Percentiles rank a stretch among this genome's conserved stretches.
Evolutionary conservation across 2,888 invertebrate species (phyloP).

Genomic region (Andrena haemorrhoa): DNA sequence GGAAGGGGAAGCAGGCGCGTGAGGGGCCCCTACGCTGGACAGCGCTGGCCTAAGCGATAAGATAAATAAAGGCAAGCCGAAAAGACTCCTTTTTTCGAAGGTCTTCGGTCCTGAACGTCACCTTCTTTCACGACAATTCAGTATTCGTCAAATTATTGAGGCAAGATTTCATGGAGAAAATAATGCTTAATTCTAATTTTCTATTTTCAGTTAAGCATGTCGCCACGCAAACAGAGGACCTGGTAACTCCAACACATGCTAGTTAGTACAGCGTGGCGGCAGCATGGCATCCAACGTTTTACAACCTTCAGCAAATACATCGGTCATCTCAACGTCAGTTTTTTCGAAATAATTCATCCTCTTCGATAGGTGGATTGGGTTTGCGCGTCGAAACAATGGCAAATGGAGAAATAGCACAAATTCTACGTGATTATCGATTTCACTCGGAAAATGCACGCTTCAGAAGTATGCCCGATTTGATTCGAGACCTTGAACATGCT

Average conservation of each 20-base stretch:
- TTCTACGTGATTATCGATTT: slow-evolving; percentile 26
- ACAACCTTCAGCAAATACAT: slow-evolving; percentile 28
- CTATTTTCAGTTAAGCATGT: slow-evolving; percentile 76
- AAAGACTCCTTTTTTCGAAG: too few species aligned
- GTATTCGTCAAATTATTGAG: too few species aligned
- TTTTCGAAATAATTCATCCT: slow-evolving; percentile 37
- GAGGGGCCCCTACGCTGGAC: too few species aligned
- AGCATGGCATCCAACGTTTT: slow-evolving; percentile 46
- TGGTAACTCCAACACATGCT: slow-evolving; percentile 77
- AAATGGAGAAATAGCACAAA: slow-evolving; percentile 11
- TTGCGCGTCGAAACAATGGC: slow-evolving; percentile 8
- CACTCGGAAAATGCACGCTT: slow-evolving; percentile 35
- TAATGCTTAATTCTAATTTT: slow-evolving; percentile 3
- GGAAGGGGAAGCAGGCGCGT: too few species aligned
- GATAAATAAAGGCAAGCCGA: too few species aligned
- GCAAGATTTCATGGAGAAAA: neutral
- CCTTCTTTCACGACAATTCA: too few species aligned
- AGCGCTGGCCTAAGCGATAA: too few species aligned
- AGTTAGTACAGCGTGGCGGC: slow-evolving; percentile 85
- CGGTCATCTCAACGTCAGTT: slow-evolving; percentile 38
- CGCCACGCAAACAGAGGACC: slow-evolving; percentile 84
- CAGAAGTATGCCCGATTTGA: slow-evolving; percentile 66
- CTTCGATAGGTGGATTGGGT: slow-evolving; percentile 8
- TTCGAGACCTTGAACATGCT: slow-evolving; percentile 52
- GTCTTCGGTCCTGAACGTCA: too few species aligned